Percentiles rank a stretch among this genome's conserved stretches.
Evolutionary conservation across 2,888 invertebrate genomes (phyloP).

Genomic region (Nebria brevicollis): DNA sequence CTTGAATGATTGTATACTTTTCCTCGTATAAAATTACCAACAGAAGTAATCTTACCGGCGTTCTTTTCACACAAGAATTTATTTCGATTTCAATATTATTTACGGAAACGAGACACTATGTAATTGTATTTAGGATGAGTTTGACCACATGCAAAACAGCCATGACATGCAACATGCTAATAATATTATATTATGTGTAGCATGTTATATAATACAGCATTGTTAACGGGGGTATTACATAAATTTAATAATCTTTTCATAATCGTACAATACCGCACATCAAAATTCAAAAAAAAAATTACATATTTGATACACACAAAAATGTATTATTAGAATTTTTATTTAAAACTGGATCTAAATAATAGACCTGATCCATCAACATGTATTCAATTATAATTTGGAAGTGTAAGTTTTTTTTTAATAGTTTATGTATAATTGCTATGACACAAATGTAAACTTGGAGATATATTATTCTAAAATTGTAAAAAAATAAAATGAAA

Average conservation of each 20-base stretch:
- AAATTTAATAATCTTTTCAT: not conserved
- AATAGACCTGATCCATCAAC: not conserved
- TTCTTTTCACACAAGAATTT: conserved; percentile 7
- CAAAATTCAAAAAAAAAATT: not conserved
- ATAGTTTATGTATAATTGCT: not conserved
- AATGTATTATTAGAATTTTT: not conserved
- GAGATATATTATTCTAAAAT: not conserved
- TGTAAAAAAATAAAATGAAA: not conserved
- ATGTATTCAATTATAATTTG: not conserved
- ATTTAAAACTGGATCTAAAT: too few species aligned
- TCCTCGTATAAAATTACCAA: conserved; percentile 21
- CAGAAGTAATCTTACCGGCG: conserved; percentile 28
- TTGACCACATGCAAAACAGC: not conserved
- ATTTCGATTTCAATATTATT: conserved; percentile 12
- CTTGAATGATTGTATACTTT: conserved; percentile 1
- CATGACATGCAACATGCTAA: not conserved
- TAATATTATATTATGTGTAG: not conserved
- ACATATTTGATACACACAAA: not conserved
- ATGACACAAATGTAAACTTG: not conserved
- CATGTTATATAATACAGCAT: not conserved
- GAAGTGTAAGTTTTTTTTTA: not conserved
- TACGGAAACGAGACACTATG: not conserved
- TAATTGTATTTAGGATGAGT: not conserved
- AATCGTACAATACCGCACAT: not conserved
- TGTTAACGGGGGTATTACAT: not conserved